Conservation (phyloP, 1,140 invertebrate species). For the Aphelenchoides avenae region DNA sequence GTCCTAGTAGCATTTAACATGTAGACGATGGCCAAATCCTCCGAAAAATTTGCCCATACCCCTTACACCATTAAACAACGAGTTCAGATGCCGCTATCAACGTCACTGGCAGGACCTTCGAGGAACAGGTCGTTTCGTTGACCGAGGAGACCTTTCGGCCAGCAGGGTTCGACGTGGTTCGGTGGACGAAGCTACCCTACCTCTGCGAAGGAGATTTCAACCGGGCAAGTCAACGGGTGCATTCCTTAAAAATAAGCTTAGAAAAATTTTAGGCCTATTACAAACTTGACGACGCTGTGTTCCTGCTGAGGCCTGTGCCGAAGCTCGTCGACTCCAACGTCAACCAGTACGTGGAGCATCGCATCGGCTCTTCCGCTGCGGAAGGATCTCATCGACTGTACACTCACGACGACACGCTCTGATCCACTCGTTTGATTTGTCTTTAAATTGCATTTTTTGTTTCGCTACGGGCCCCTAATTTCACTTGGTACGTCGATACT, state of each 20-base stretch:
- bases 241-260: neutral
- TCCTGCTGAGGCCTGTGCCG: slow-evolving; percentile 63
- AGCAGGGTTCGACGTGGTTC: slow-evolving; percentile 69
- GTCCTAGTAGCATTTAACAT: too few species aligned
- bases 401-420: too few species aligned
- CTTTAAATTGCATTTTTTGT: too few species aligned
- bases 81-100: slow-evolving; percentile 31
- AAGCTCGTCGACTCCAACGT: too few species aligned
- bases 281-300: slow-evolving; percentile 79
- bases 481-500: too few species aligned
- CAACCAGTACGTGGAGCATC: too few species aligned
- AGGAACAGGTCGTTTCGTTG: slow-evolving; percentile 73
- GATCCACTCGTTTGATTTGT: too few species aligned
- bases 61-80: neutral
- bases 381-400: too few species aligned
- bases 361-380: too few species aligned
- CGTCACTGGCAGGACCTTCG: slow-evolving; percentile 70
- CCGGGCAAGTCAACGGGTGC: slow-evolving; percentile 15
- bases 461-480: too few species aligned
- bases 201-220: slow-evolving; percentile 87
- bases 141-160: slow-evolving; percentile 70
- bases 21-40: too few species aligned
- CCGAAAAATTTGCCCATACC: too few species aligned
- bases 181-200: slow-evolving; percentile 81
- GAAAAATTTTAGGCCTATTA: slow-evolving; percentile 72